Percentiles rank a stretch among this genome's conserved stretches.
phyloP scores from a whole-genome alignment of 2,797 vertebrate species.

The Sebastolobus alascanus region DNA sequence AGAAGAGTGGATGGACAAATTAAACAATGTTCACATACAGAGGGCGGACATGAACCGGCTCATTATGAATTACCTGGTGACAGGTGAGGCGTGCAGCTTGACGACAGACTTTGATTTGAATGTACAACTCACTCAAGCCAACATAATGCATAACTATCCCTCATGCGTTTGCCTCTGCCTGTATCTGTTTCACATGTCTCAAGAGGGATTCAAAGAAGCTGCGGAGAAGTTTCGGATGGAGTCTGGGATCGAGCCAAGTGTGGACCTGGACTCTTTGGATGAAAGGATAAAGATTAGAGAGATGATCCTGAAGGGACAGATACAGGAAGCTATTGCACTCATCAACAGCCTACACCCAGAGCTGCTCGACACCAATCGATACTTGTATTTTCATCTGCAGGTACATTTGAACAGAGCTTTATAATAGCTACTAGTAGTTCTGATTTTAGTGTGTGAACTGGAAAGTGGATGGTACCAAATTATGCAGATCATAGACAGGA shows the following conservation, averaged over 20 bases:
- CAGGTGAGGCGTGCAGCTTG: constrained; percentile 84
- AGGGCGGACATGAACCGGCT: constrained; percentile 98
- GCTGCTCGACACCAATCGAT: constrained; percentile 95
- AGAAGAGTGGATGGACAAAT: constrained; percentile 98
- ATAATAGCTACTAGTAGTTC: not conserved
- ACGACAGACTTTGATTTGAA: not conserved
- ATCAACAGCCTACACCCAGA: constrained; percentile 97
- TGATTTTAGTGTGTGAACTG: not conserved
- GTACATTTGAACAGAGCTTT: constrained; percentile 69
- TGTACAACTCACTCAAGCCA: not conserved
- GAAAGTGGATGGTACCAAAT: not conserved
- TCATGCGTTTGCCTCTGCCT: not conserved
- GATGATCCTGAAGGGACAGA: constrained; percentile 97
- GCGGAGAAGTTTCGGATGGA: constrained; percentile 98
- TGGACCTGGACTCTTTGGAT: constrained; percentile 96
- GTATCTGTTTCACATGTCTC: constrained; percentile 24
- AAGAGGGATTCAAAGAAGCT: constrained; percentile 98
- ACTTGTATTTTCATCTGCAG: constrained; percentile 97
- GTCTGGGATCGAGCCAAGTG: constrained; percentile 96
- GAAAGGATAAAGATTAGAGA: constrained; percentile 97
- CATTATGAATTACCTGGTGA: constrained; percentile 99
- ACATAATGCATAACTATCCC: too few relatives aligned
- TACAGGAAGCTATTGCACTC: constrained; percentile 95
- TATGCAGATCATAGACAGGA: too few relatives aligned
- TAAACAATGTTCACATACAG: constrained; percentile 97